These are phyloP conservation scores for Taxidea taxus DNA, from an alignment of 2,113 vertebrate genomes.

Conservation along the genomic window DNA sequence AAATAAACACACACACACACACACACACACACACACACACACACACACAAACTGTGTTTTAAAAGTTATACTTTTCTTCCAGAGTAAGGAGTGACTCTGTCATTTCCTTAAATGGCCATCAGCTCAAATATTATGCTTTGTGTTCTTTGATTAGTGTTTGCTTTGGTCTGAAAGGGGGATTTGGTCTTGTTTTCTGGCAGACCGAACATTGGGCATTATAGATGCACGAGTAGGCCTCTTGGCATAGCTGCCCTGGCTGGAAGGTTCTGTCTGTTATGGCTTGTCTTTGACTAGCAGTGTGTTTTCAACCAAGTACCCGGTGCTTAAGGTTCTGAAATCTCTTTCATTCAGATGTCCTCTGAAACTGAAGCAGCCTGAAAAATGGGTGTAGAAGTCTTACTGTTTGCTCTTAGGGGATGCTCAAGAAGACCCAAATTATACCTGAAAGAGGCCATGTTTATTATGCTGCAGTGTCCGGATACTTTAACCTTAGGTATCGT, in stretches of 20 bases:
- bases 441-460: background rate
- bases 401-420: background rate
- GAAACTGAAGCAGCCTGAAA: background rate
- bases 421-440: background rate
- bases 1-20: too few relatives aligned
- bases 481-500: background rate
- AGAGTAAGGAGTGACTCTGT: background rate
- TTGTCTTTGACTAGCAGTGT: background rate
- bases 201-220: background rate
- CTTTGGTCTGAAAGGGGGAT: background rate
- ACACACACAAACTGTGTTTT: background rate
- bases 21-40: too few relatives aligned
- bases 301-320: background rate
- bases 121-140: background rate
- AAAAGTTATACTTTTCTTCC: background rate
- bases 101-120: background rate
- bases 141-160: background rate
- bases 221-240: background rate
- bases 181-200: constrained; percentile 10
- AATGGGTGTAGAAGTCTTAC: background rate
- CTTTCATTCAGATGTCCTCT: background rate
- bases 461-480: background rate
- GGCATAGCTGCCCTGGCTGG: background rate
- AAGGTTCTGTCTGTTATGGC: background rate
- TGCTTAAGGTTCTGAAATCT: background rate